Evolutionary conservation across 2,888 invertebrate genomes (phyloP).

Genomic region (Galerucella pusilla): DNA sequence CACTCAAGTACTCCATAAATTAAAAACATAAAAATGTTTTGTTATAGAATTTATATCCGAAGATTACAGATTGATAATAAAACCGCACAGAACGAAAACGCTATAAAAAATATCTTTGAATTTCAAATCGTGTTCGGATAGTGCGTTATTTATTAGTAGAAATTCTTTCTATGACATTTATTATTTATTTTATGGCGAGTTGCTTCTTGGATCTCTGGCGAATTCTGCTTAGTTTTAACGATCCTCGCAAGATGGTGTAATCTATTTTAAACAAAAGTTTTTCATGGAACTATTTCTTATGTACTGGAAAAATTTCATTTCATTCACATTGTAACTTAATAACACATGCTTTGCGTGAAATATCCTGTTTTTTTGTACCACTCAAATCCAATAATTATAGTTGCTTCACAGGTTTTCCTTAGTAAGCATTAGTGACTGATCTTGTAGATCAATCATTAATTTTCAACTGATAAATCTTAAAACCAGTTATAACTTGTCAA

Average conservation of each 20-base stretch:
- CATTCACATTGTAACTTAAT: no score
- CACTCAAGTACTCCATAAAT: neutral
- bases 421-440: no score
- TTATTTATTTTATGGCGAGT: slow-evolving; percentile 19
- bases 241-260: neutral
- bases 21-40: neutral
- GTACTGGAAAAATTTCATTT: neutral
- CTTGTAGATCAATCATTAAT: no score
- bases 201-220: neutral
- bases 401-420: no score
- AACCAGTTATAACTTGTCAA: no score
- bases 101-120: slow-evolving; percentile 17
- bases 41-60: slow-evolving; percentile 11
- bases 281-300: neutral
- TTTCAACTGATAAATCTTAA: no score
- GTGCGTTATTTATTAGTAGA: slow-evolving; percentile 14
- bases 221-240: slow-evolving; percentile 11
- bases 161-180: slow-evolving; percentile 22
- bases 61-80: slow-evolving; percentile 13
- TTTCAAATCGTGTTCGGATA: slow-evolving; percentile 21
- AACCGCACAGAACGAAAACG: slow-evolving; percentile 19
- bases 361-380: no score
- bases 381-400: no score
- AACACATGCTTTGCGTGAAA: no score
- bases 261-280: slow-evolving; percentile 3